Base-by-base conservation (phyloP, 2,888 invertebrate species). In the Pristionchus entomophagus region DNA sequence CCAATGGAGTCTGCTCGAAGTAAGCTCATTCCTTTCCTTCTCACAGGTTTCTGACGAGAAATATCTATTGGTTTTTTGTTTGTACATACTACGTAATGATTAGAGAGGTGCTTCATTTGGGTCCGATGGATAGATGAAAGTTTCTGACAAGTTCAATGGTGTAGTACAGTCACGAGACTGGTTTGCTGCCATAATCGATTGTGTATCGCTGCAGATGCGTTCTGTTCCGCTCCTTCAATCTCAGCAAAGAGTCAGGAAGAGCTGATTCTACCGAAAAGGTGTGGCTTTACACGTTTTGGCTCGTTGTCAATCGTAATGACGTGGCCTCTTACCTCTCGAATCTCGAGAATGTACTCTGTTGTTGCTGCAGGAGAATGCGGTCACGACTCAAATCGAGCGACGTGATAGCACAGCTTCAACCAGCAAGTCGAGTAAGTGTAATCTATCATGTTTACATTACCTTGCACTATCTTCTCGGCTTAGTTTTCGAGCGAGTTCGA, bases 1-100 rank as follows among this genome's bases (percentile, higher is more conserved):
- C 62, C 56, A 87, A 81, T 53, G 88, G 88, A 38, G 82, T 88
- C 26, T 88, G 88, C 65, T 87, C 88, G 65, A 88, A 88, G 88
- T 88, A 35, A 81, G 87, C 56, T n/a, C 26, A 65, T 65, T 29
- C 65, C 5, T 17, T 17, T 17, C 6, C 65, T 14, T 32, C 29
- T 12, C 32, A 65, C 32, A 12, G 6, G 35, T 22, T 10, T 14
- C n/a, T 6, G 65, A 19, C 29, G n/a, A n/a, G n/a, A n/a, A n/a
- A n/a, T n/a, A n/a, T n/a, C n/a, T n/a, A n/a, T n/a, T n/a, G n/a
- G n/a, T n/a, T n/a, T n/a, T n/a, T n/a, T n/a, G n/a, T n/a, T n/a
- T n/a, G n/a, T n/a, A n/a, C n/a, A n/a, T n/a, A n/a, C n/a, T n/a
- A n/a, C n/a, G n/a, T n/a, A n/a, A n/a, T n/a, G n/a, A n/a, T n/a